phyloP scores from a whole-genome alignment of 2,888 invertebrate species.

The Sphinx pinastri region DNA sequence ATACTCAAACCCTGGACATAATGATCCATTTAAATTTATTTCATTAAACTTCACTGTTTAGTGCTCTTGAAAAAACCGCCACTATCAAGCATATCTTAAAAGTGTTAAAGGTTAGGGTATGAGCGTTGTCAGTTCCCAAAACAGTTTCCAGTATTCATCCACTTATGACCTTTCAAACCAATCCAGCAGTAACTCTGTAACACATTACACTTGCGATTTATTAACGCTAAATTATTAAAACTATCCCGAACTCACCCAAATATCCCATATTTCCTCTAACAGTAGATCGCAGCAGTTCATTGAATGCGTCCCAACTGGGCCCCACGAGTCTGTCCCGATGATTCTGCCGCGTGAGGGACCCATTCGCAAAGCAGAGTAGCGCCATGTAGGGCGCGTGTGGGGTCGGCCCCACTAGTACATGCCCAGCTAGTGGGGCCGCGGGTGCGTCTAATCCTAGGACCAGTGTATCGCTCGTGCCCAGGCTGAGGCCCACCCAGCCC shows the following conservation, averaged over 20 bases:
- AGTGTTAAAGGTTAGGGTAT: no score
- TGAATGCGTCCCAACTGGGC: constrained; percentile 93
- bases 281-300: constrained; percentile 90
- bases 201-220: no score
- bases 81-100: no score
- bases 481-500: constrained; percentile 93
- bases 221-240: neutral
- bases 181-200: no score
- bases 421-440: constrained; percentile 89
- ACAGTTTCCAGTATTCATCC: no score
- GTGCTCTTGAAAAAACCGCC: no score
- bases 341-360: constrained; percentile 94
- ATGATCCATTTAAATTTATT: no score
- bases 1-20: no score
- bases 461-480: constrained; percentile 97
- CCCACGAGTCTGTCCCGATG: constrained; percentile 90
- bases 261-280: constrained; percentile 97
- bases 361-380: constrained; percentile 96
- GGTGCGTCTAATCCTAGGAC: constrained; percentile 90
- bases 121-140: no score
- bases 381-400: constrained; percentile 92
- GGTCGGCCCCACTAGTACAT: constrained; percentile 94
- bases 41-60: no score
- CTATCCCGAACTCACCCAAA: constrained; percentile 84
- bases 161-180: no score